phyloP scores from a whole-genome alignment of 2,888 invertebrate genomes.

The Ormia ochracea region DNA sequence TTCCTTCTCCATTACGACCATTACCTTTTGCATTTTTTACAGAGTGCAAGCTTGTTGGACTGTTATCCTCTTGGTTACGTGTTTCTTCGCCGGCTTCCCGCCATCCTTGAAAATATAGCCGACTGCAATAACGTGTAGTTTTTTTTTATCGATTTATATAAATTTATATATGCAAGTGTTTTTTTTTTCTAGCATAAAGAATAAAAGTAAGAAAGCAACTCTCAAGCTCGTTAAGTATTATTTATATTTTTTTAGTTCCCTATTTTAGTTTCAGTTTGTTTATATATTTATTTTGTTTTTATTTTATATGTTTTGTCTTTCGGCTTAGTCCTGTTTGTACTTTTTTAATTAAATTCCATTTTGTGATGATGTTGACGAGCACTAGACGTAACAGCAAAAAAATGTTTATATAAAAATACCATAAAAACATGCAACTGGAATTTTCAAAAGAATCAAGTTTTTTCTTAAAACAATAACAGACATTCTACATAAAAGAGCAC shows the following conservation, averaged over 20 bases:
- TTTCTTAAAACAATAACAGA: slow-evolving; percentile 6
- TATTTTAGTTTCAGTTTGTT: neutral
- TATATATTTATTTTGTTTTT: neutral
- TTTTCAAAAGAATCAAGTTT: slow-evolving; percentile 32
- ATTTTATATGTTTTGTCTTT: no score
- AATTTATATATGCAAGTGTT: neutral
- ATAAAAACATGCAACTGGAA: slow-evolving; percentile 20
- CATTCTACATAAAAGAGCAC: slow-evolving; percentile 4
- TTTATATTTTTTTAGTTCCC: neutral
- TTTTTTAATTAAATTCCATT: slow-evolving; percentile 64
- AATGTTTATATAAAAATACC: slow-evolving; percentile 5
- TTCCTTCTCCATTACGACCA: no score
- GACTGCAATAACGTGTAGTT: no score
- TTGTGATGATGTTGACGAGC: slow-evolving; percentile 8
- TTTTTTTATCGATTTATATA: slow-evolving; percentile 10
- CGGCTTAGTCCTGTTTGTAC: slow-evolving; percentile 57
- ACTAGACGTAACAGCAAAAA: slow-evolving; percentile 22
- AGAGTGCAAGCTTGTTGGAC: no score
- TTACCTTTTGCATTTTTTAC: no score
- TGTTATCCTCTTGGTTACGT: no score
- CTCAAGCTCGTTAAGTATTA: slow-evolving; percentile 28
- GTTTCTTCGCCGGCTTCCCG: no score
- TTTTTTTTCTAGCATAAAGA: neutral
- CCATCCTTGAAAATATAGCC: no score
- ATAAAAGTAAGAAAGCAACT: neutral